Base-by-base conservation (phyloP, 1,140 invertebrate species). In the Drosophila oshimai region DNA sequence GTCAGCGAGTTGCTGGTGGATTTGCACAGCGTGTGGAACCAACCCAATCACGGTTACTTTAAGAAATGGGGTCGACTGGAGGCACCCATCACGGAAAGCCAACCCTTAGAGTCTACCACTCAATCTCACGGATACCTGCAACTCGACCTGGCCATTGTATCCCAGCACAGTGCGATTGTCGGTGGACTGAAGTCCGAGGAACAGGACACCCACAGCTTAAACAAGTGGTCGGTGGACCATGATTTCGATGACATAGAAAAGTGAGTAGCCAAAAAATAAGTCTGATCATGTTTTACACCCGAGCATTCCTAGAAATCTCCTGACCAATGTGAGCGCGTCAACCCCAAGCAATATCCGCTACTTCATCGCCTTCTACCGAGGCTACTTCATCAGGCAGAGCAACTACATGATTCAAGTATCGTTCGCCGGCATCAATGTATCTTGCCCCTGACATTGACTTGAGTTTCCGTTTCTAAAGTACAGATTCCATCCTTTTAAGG, bases 11-110 rank as follows among this genome's bases (percentile, higher is more conserved):
- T 95, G 15, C 92, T 94, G 33, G 92, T 95, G 17, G 95, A 96
- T 91, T 90, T 95, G 17, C 94, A 93, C 7, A 95, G 94, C 10
- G 93, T 96, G 1, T 95, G 95, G 93, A 92, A 93, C 54, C 94
- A 81, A 49, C 26, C 75, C 94, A 95, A 95, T 91, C 95, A 95
- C 76, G 93, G 95, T 81, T 96, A 95, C 89, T 95, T 94, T 74
- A 95, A 96, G 81, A 96, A 96, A 91, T 96, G 96, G 96, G 95
- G 95, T 1, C 92, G 95, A 61, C 77, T 96, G 2, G 90, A 91
- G 34, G 93, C 92, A 6, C 93, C 95, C 69, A 93, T 75, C 4
- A 94, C 2, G 93, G 95, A 77, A 92, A 94, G 60, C 0, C 33
- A 10, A 0, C 1, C 89, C 92, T 10, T 29, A 2, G 47, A 54